A percentile compares a stretch with the other conserved stretches of the same genome.
phyloP scores from a whole-genome alignment of 1,140 invertebrate genomes.

The Plutomurus gul region DNA sequence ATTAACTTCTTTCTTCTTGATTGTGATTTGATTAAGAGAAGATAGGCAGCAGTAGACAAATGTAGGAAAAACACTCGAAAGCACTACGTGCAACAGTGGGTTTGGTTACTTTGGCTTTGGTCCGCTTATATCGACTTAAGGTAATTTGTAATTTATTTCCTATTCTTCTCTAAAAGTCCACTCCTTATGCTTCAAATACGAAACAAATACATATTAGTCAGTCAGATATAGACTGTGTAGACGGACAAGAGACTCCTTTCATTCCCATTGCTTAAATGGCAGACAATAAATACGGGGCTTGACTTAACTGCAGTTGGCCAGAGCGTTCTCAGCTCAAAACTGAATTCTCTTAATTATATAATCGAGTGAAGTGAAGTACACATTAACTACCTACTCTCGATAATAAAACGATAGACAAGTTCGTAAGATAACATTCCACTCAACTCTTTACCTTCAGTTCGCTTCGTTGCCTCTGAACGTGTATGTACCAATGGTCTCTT shows the following conservation, averaged over 20 bases:
- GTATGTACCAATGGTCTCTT: no score
- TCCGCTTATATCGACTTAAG: background rate
- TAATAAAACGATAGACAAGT: slow-evolving; percentile 5
- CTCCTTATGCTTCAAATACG: background rate
- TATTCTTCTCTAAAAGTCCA: slow-evolving; percentile 25
- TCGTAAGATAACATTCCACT: slow-evolving; percentile 11
- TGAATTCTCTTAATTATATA: slow-evolving; percentile 28
- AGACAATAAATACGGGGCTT: slow-evolving; percentile 19
- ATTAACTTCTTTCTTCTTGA: slow-evolving; percentile 17
- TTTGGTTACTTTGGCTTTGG: slow-evolving; percentile 6
- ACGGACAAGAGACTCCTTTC: background rate
- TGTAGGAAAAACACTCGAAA: background rate
- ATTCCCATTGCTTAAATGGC: slow-evolving; percentile 18
- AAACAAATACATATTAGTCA: background rate
- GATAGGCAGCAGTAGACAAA: slow-evolving; percentile 6
- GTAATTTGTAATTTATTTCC: slow-evolving; percentile 25
- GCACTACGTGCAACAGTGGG: background rate
- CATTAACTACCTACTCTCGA: slow-evolving; percentile 23
- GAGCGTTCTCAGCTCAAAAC: background rate
- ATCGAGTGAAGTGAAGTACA: slow-evolving; percentile 19
- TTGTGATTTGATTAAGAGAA: slow-evolving; percentile 10
- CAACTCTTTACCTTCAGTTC: no score
- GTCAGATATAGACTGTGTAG: background rate
- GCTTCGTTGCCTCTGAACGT: background rate
- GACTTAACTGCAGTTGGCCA: background rate